These are phyloP conservation scores for Himalopsyche anomala DNA, from an alignment of 2,888 invertebrate genomes.

Conservation along the genomic window DNA sequence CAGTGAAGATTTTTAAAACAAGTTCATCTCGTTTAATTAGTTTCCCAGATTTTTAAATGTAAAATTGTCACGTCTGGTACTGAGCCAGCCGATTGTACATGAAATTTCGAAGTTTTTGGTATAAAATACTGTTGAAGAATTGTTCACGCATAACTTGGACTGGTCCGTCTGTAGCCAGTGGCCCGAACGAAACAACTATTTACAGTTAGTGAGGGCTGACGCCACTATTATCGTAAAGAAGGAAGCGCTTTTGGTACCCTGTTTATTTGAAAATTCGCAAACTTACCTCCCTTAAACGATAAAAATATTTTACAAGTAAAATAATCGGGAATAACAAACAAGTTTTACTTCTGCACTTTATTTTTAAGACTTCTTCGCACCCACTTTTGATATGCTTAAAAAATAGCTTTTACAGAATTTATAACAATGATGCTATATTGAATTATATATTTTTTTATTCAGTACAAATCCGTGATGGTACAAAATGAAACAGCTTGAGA, in stretches of 20 bases:
- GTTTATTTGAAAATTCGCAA: conserved; percentile 31
- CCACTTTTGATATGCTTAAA: no score
- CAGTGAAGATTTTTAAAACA: no score
- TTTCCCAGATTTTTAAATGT: no score
- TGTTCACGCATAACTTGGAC: background rate
- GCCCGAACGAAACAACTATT: conserved; percentile 27
- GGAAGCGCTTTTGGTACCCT: conserved; percentile 30
- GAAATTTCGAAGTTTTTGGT: background rate
- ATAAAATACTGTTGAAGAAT: conserved; percentile 5
- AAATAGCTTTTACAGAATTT: no score
- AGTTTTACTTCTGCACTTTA: background rate
- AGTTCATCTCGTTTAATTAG: no score
- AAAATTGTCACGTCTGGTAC: no score
- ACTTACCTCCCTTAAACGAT: conserved; percentile 22
- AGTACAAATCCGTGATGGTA: no score
- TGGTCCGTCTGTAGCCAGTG: conserved; percentile 16
- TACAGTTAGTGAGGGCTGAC: conserved; percentile 34
- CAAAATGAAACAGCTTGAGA: no score
- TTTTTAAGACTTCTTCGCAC: background rate
- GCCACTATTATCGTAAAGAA: conserved; percentile 34
- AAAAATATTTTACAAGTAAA: conserved; percentile 30
- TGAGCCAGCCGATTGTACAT: background rate
- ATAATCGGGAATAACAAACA: conserved; percentile 30
- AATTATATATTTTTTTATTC: no score
- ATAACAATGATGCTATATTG: no score